These are phyloP conservation scores for Calypte anna DNA, from an alignment of 2,113 vertebrate species.

Conservation along the genomic window DNA sequence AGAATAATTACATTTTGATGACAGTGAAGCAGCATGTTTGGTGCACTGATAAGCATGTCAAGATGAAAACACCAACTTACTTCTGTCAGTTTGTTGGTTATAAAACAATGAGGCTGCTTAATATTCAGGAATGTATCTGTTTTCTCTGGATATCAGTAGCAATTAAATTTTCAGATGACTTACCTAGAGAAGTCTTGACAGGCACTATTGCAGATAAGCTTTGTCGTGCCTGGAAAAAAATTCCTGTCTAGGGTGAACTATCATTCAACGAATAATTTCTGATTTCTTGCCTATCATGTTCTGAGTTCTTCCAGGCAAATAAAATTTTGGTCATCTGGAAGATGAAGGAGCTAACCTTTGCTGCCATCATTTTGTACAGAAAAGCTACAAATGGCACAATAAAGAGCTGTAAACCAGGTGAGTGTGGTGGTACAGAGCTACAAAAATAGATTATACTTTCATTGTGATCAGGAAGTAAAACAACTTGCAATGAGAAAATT, in stretches of 20 bases:
- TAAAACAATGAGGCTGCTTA: neutral
- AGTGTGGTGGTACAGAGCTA: neutral
- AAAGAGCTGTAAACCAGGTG: neutral
- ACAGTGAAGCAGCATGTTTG: neutral
- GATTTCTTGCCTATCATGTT: neutral
- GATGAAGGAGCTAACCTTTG: neutral
- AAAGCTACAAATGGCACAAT: neutral
- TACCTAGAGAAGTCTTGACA: neutral
- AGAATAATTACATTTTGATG: neutral
- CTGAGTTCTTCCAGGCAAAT: neutral
- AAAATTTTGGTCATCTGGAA: neutral
- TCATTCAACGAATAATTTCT: neutral
- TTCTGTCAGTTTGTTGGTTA: neutral
- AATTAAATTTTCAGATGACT: neutral
- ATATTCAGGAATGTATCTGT: neutral
- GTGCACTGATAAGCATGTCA: neutral
- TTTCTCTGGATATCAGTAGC: neutral
- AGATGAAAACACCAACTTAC: neutral
- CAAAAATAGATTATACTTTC: neutral
- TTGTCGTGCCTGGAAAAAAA: neutral
- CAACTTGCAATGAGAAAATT: neutral
- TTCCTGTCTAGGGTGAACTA: neutral
- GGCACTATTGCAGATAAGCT: neutral
- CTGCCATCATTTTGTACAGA: neutral
- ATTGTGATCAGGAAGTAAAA: neutral